Percentiles rank a stretch among this genome's conserved stretches.
Evolutionary conservation across 2,113 vertebrate genomes (phyloP).

Genomic region (Osmerus mordax): DNA sequence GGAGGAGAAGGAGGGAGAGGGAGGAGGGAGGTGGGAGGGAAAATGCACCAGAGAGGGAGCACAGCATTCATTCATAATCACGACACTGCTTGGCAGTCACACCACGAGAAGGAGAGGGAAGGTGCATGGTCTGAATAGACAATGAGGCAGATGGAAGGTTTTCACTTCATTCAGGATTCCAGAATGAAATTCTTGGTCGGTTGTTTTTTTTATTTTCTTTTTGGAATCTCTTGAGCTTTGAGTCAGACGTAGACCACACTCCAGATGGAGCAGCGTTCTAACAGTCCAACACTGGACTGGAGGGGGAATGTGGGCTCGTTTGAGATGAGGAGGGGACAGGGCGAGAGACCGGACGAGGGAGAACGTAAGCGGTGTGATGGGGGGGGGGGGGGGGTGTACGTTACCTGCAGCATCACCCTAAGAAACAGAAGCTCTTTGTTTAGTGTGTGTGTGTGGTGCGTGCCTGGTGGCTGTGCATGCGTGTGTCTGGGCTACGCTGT

Average conservation of each 20-base stretch:
- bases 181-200: neutral
- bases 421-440: slow-evolving; percentile 38
- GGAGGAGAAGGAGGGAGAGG: neutral
- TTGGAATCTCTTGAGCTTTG: neutral
- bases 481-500: slow-evolving; percentile 19
- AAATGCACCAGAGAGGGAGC: slow-evolving; percentile 22
- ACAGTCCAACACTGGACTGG: too few relatives aligned
- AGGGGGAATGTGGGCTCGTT: too few relatives aligned
- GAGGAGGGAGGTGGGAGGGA: slow-evolving; percentile 5
- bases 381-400: slow-evolving; percentile 14
- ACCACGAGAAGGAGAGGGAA: slow-evolving; percentile 1
- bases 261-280: too few relatives aligned
- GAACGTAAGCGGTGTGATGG: neutral
- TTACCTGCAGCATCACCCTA: slow-evolving; percentile 25
- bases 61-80: slow-evolving; percentile 47
- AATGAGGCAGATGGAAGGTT: slow-evolving; percentile 13
- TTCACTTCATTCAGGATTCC: neutral
- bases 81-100: neutral
- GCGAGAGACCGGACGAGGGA: too few relatives aligned
- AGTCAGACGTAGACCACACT: neutral
- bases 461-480: neutral
- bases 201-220: neutral
- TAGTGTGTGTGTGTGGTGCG: neutral
- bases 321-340: too few relatives aligned
- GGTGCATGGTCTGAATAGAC: neutral